A percentile compares a stretch with the other conserved stretches of the same genome.
These are phyloP conservation scores for Idaea straminata DNA, from an alignment of 2,888 invertebrate genomes.

Conservation along the genomic window DNA sequence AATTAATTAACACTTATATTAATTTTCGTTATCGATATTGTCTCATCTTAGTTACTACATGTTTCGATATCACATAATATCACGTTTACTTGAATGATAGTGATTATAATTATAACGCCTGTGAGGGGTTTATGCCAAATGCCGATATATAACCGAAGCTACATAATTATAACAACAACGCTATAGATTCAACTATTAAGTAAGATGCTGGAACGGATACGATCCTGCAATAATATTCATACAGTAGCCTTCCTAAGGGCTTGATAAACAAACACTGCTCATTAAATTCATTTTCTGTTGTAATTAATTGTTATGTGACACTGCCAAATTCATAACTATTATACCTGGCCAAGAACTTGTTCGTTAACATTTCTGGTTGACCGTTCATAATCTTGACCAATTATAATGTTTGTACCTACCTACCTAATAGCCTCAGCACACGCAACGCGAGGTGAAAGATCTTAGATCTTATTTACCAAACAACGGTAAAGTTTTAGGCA, in stretches of 20 bases:
- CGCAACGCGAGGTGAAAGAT: not conserved
- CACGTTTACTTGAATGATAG: not conserved
- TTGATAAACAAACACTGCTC: not conserved
- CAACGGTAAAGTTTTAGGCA: not conserved
- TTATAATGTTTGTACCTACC: not conserved
- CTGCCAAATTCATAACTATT: constrained; percentile 18
- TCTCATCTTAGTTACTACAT: not conserved
- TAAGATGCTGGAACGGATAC: not conserved
- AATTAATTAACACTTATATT: not conserved
- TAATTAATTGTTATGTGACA: not conserved
- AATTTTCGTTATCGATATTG: not conserved
- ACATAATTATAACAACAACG: not conserved
- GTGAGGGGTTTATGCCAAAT: no score
- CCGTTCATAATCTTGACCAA: constrained; percentile 1
- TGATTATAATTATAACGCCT: no score
- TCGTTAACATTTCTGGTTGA: constrained; percentile 3
- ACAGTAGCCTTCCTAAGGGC: not conserved
- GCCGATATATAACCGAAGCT: no score
- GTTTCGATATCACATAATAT: not conserved
- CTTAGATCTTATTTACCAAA: not conserved
- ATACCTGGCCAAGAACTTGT: constrained; percentile 16
- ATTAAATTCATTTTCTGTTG: not conserved
- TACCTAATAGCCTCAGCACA: not conserved
- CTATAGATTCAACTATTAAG: not conserved
- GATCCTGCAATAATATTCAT: not conserved